Percentiles rank a stretch among this genome's conserved stretches.
Conservation (phyloP, 1,140 invertebrate species). For the Parapsyche elsis region DNA sequence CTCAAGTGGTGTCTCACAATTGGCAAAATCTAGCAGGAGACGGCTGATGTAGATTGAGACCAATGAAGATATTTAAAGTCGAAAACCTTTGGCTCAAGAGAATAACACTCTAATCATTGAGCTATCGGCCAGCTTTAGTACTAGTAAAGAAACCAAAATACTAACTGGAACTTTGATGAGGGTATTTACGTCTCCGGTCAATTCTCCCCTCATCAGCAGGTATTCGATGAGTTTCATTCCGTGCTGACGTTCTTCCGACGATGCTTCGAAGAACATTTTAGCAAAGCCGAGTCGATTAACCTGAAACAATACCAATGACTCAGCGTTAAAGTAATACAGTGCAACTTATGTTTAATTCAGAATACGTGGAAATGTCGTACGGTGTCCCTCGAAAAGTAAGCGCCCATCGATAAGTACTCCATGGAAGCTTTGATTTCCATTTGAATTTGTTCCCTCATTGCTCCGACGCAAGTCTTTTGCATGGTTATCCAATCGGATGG, state of each 20-base stretch:
- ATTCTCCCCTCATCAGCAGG: slow-evolving; percentile 86
- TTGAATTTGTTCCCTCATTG: slow-evolving; percentile 78
- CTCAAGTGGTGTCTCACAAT: no score
- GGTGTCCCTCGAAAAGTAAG: slow-evolving; percentile 83
- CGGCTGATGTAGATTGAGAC: no score
- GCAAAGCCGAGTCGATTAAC: slow-evolving; percentile 89
- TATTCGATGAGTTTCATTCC: slow-evolving; percentile 92
- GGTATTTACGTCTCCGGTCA: slow-evolving; percentile 73
- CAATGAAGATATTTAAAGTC: background rate
- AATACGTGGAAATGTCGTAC: slow-evolving; percentile 58
- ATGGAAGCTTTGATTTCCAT: slow-evolving; percentile 81
- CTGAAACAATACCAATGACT: slow-evolving; percentile 47
- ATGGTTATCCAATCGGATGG: slow-evolving; percentile 74
- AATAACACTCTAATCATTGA: no score
- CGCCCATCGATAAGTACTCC: slow-evolving; percentile 87
- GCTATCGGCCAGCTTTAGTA: no score
- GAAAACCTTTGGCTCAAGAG: no score
- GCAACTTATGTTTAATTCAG: background rate
- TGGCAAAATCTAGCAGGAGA: background rate
- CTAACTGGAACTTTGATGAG: slow-evolving; percentile 75
- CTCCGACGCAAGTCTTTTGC: slow-evolving; percentile 69
- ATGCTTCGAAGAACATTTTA: slow-evolving; percentile 87
- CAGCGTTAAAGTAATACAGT: no score
- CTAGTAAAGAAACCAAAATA: slow-evolving; percentile 24
- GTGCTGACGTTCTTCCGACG: slow-evolving; percentile 89